A percentile compares a stretch with the other conserved stretches of the same genome.
These are phyloP conservation scores for Cyclura pinguis DNA, from an alignment of 2,797 vertebrate species.

Conservation along the genomic window DNA sequence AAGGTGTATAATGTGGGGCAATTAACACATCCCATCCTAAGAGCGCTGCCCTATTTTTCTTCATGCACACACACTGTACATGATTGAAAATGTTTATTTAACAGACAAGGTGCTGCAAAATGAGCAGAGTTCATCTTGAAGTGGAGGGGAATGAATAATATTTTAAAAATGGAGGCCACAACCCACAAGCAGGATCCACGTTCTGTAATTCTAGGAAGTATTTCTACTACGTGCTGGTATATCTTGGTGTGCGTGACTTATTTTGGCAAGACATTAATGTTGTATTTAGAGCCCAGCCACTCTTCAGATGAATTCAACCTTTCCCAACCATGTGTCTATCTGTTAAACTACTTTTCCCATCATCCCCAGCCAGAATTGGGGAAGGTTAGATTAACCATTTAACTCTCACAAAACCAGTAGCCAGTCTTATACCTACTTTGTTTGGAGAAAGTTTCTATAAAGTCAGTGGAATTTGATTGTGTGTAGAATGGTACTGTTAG, in stretches of 20 bases:
- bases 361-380: not conserved
- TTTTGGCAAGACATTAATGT: not conserved
- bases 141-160: not conserved
- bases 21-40: not conserved
- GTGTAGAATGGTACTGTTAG: not conserved
- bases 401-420: not conserved
- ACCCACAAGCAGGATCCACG: not conserved
- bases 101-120: not conserved
- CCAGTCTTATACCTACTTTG: not conserved
- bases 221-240: not conserved
- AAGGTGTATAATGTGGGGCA: not conserved
- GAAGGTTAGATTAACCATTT: not conserved
- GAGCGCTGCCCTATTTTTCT: not conserved
- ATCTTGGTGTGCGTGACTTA: too few relatives aligned
- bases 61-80: not conserved
- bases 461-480: not conserved
- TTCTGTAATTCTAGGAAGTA: not conserved
- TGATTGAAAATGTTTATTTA: not conserved
- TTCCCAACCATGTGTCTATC: not conserved
- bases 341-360: not conserved
- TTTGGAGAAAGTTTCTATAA: not conserved
- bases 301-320: not conserved
- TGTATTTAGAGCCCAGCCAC: too few relatives aligned
- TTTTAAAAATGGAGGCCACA: not conserved
- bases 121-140: not conserved